Conservation (phyloP, 92 coral and sea anemone genomes). For the Pocillopora meandrina region DNA sequence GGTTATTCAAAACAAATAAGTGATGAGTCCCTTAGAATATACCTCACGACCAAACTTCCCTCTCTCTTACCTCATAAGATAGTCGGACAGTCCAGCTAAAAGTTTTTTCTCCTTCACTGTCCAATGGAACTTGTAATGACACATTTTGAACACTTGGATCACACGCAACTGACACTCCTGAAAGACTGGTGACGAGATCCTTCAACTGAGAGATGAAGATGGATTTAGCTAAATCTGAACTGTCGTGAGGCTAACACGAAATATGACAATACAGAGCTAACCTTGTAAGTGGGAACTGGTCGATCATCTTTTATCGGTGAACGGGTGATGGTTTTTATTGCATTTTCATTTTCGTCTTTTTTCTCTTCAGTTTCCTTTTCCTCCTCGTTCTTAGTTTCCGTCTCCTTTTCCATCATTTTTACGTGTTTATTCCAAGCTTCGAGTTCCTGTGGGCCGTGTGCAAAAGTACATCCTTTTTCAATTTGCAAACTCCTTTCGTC, state of each 20-base stretch:
- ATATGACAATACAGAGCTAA: background rate
- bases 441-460: constrained; percentile 60
- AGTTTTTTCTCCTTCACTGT: constrained; percentile 1
- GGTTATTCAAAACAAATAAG: too few relatives aligned
- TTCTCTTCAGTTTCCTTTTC: background rate
- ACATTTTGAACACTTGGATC: constrained; percentile 20
- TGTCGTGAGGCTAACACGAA: too few relatives aligned
- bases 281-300: constrained; percentile 27
- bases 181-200: constrained; percentile 27
- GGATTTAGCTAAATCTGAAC: too few relatives aligned
- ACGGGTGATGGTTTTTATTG: background rate
- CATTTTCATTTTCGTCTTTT: background rate
- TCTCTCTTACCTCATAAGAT: constrained; percentile 19
- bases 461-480: constrained; percentile 48
- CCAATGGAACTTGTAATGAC: constrained; percentile 14
- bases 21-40: too few relatives aligned
- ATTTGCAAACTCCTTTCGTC: constrained; percentile 37
- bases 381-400: constrained; percentile 4
- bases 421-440: constrained; percentile 39
- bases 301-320: background rate
- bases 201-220: constrained; percentile 8
- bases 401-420: constrained; percentile 29
- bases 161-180: constrained; percentile 47
- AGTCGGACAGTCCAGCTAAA: constrained; percentile 24
- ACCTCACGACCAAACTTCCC: background rate